A percentile compares a stretch with the other conserved stretches of the same genome.
Conservation (phyloP, 2,797 vertebrate species). For the Eulemur mongoz region DNA sequence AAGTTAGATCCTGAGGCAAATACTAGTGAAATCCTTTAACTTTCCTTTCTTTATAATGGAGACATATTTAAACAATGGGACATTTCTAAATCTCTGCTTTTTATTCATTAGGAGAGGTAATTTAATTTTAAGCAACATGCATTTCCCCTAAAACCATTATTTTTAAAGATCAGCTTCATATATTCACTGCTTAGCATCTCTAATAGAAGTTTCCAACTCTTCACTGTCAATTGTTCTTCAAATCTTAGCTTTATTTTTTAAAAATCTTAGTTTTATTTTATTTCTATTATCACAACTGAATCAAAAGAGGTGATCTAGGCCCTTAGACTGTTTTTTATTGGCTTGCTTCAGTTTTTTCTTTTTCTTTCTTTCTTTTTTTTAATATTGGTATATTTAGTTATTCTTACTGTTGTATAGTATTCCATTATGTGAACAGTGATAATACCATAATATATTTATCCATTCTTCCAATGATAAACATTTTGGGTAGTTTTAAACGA, state of each 20-base stretch:
- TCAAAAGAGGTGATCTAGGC: background rate
- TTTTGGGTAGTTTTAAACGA: background rate
- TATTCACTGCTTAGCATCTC: background rate
- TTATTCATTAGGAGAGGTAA: background rate
- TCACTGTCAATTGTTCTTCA: background rate
- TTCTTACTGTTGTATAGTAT: background rate
- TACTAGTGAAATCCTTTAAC: background rate
- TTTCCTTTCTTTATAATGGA: background rate
- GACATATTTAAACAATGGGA: background rate
- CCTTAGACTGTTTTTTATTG: background rate
- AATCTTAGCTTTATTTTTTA: background rate
- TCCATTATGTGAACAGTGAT: background rate
- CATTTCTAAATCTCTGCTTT: background rate
- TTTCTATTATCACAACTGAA: background rate
- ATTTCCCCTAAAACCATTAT: background rate
- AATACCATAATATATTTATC: background rate
- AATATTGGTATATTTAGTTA: background rate
- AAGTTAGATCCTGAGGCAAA: background rate
- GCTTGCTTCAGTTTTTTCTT: background rate
- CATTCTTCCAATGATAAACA: background rate
- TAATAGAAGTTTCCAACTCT: background rate
- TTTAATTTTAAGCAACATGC: constrained; percentile 5
- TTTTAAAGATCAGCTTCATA: background rate
- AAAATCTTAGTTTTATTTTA: background rate
- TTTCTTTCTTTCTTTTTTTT: background rate